Conservation (phyloP, 2,888 invertebrate genomes). For the Trileptium ribeirensis region DNA sequence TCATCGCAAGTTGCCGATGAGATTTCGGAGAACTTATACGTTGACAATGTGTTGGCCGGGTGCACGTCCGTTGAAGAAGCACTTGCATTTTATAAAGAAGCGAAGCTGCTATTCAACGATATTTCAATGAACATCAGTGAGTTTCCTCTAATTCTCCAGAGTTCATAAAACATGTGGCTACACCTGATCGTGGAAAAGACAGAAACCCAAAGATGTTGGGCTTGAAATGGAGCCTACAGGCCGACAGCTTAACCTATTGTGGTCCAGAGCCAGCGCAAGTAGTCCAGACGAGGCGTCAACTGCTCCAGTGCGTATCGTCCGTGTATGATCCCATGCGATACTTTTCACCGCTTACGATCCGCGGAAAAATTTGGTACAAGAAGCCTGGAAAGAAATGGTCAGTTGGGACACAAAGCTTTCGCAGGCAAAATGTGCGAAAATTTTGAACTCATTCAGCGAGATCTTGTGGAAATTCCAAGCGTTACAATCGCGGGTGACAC, state of each 20-base stretch:
- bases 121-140: neutral
- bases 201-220: neutral
- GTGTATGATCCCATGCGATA: neutral
- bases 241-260: too few species aligned
- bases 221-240: neutral
- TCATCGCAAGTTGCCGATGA: neutral
- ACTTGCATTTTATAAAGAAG: neutral
- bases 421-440: too few species aligned
- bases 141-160: neutral
- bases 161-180: neutral
- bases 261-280: neutral
- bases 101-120: neutral
- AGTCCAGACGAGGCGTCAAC: neutral
- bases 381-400: neutral
- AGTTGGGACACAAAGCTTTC: neutral
- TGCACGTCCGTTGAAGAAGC: neutral
- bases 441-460: neutral
- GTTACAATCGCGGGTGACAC: neutral
- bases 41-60: neutral
- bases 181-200: neutral
- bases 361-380: conserved; percentile 1
- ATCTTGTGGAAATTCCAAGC: neutral
- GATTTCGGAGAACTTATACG: neutral
- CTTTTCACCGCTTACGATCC: neutral
- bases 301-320: neutral